Evolutionary conservation across 2,797 vertebrate species (phyloP).

Genomic region (Fringilla coelebs): DNA sequence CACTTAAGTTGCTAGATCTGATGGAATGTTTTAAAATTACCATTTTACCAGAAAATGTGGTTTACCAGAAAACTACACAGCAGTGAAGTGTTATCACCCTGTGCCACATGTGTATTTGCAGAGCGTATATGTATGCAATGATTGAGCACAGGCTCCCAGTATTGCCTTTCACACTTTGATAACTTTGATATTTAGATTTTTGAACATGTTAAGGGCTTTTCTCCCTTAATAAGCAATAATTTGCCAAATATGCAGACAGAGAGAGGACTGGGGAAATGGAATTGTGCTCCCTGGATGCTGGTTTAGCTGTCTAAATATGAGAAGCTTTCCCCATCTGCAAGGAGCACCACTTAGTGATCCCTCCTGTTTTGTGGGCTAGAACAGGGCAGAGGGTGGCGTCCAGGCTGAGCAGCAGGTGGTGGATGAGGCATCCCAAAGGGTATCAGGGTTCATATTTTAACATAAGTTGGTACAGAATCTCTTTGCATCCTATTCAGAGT

Average conservation of each 20-base stretch:
- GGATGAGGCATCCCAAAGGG: not conserved
- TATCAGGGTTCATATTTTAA: not conserved
- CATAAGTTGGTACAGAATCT: not conserved
- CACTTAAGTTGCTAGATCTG: not conserved
- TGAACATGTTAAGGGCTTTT: not conserved
- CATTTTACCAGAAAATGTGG: not conserved
- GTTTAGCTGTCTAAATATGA: not conserved
- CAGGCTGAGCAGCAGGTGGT: not conserved
- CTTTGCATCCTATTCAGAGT: not conserved
- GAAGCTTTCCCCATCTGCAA: not conserved
- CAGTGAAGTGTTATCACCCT: not conserved
- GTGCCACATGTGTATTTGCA: not conserved
- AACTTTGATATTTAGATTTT: not conserved
- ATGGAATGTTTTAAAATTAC: not conserved
- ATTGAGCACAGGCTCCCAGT: not conserved
- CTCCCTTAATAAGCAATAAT: not conserved
- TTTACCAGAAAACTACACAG: not conserved
- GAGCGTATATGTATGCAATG: not conserved
- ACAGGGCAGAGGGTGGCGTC: not conserved
- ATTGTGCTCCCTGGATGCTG: not conserved
- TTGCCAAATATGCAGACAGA: not conserved
- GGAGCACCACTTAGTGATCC: not conserved
- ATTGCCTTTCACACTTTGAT: not conserved
- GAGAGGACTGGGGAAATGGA: not conserved
- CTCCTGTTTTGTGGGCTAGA: not conserved